Percentiles rank a stretch among this genome's conserved stretches.
These are phyloP conservation scores for Monochamus alternatus DNA, from an alignment of 2,888 invertebrate species.

Conservation along the genomic window DNA sequence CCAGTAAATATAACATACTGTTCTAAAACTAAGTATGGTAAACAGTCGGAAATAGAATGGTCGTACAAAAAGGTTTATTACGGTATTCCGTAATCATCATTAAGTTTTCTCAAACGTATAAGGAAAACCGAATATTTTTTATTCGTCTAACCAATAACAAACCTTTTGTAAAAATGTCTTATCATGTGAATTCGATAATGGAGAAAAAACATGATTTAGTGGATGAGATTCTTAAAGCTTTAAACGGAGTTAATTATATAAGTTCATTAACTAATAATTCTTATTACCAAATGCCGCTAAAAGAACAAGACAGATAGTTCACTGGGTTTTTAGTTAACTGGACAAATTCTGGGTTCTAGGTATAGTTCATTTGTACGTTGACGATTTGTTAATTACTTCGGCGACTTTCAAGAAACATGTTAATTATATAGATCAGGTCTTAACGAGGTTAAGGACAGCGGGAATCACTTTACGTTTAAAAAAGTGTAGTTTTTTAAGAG, in stretches of 20 bases:
- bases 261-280: no score
- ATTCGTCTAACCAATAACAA: background rate
- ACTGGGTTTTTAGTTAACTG: background rate
- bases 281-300: no score
- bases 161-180: background rate
- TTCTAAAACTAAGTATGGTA: no score
- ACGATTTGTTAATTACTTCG: background rate
- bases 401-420: background rate
- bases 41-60: no score
- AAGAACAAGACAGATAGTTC: no score
- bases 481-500: constrained; percentile 10
- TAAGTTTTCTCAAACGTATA: background rate
- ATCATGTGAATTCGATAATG: background rate
- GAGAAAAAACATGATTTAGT: no score
- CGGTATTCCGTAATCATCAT: no score
- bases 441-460: background rate
- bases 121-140: background rate
- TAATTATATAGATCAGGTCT: background rate
- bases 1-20: no score
- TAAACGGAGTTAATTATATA: no score
- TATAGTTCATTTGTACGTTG: background rate
- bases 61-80: no score
- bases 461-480: background rate
- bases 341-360: background rate
- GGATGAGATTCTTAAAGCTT: no score